Evolutionary conservation across 2,888 invertebrate genomes (phyloP).

Genomic region (Phragmatobia fuliginosa): DNA sequence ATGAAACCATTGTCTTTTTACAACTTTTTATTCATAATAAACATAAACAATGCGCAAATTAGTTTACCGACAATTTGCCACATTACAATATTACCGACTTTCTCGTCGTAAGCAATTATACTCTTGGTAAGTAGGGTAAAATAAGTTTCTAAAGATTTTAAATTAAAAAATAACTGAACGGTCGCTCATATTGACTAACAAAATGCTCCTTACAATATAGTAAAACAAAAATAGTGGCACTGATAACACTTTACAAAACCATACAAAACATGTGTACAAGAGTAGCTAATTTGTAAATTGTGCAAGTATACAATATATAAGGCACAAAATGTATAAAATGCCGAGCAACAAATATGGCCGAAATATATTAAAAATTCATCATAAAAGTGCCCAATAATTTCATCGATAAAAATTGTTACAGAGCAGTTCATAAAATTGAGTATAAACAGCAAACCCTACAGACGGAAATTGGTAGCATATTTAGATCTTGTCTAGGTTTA

Average conservation of each 20-base stretch:
- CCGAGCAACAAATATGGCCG: slow-evolving; percentile 50
- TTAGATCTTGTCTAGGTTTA: slow-evolving; percentile 23
- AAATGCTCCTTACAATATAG: slow-evolving; percentile 73
- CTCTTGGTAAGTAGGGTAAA: slow-evolving; percentile 62
- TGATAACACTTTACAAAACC: slow-evolving; percentile 58
- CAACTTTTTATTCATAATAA: slow-evolving; percentile 81
- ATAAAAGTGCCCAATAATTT: slow-evolving; percentile 43
- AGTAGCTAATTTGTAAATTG: slow-evolving; percentile 62
- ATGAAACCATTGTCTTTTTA: slow-evolving; percentile 54
- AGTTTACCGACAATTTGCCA: slow-evolving; percentile 72
- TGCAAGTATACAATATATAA: slow-evolving; percentile 66
- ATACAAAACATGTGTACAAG: slow-evolving; percentile 37
- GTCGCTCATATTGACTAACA: slow-evolving; percentile 74
- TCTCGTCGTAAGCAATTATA: slow-evolving; percentile 59
- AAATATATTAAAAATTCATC: slow-evolving; percentile 42
- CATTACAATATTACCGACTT: slow-evolving; percentile 61
- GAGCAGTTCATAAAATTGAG: slow-evolving; percentile 37
- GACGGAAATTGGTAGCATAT: slow-evolving; percentile 34
- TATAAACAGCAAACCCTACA: slow-evolving; percentile 33
- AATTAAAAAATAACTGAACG: slow-evolving; percentile 66
- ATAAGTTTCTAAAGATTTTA: slow-evolving; percentile 59
- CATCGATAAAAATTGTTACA: slow-evolving; percentile 32
- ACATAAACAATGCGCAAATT: slow-evolving; percentile 85
- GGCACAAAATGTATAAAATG: slow-evolving; percentile 65
- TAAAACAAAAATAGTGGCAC: slow-evolving; percentile 73